A percentile compares a stretch with the other conserved stretches of the same genome.
Evolutionary conservation across 2,113 vertebrate species (phyloP).

Genomic region (Plectropomus leopardus): DNA sequence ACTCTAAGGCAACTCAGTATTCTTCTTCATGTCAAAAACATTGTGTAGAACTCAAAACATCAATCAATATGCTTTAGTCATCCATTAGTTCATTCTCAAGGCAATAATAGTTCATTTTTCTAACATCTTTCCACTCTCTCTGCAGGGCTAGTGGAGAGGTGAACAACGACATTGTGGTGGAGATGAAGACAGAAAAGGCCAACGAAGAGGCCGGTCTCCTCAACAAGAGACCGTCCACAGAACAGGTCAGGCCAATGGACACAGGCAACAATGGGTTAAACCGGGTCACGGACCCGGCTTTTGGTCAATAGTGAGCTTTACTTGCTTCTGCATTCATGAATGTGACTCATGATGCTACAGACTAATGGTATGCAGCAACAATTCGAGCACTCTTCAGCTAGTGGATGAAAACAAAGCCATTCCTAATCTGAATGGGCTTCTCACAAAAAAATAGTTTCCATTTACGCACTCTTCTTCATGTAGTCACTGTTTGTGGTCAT

Average conservation of each 20-base stretch:
- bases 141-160: conserved; percentile 74
- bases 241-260: conserved; percentile 79
- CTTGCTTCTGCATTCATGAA: conserved; percentile 17
- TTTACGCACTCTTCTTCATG: background rate
- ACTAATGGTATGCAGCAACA: background rate
- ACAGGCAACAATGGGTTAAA: background rate
- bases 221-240: conserved; percentile 72
- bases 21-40: too few relatives aligned
- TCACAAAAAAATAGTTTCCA: background rate
- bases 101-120: background rate
- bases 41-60: too few relatives aligned
- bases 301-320: background rate
- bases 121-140: background rate
- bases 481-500: background rate
- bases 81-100: background rate
- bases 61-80: background rate
- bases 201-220: conserved; percentile 86
- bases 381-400: background rate
- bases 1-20: too few relatives aligned
- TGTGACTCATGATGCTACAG: background rate
- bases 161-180: conserved; percentile 84
- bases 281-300: background rate
- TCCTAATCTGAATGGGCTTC: background rate
- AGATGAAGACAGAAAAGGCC: conserved; percentile 87
- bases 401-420: conserved; percentile 13